Conservation (phyloP, 1,140 invertebrate genomes). For the Drosophila subobscura region DNA sequence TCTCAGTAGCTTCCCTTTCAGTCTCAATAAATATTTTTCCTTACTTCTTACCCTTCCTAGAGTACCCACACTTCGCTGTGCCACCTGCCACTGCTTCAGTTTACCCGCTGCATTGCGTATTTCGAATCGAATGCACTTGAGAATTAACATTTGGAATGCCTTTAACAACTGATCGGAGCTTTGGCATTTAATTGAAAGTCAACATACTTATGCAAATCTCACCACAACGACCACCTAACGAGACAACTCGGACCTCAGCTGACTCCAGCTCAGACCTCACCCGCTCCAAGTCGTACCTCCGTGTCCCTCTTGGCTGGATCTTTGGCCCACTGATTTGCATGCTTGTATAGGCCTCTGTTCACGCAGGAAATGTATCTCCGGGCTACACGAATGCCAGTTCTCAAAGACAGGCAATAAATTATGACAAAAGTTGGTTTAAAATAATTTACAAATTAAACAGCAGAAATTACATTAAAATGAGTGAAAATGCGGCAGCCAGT, state of each 20-base stretch:
- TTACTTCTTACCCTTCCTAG: neutral
- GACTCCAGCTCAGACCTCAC: neutral
- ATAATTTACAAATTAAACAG: conserved; percentile 79
- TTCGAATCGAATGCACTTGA: conserved; percentile 70
- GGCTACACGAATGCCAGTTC: conserved; percentile 21
- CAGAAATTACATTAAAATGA: conserved; percentile 79
- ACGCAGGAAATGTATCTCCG: conserved; percentile 9
- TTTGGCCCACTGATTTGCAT: conserved; percentile 63
- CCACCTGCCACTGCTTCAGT: neutral
- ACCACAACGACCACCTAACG: conserved; percentile 47
- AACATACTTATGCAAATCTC: conserved; percentile 78
- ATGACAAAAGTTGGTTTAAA: conserved; percentile 58
- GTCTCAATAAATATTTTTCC: no score
- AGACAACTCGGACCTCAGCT: conserved; percentile 29
- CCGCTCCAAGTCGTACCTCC: neutral
- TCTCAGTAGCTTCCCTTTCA: no score
- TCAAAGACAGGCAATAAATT: conserved; percentile 46
- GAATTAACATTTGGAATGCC: conserved; percentile 80
- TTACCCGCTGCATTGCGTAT: conserved; percentile 15
- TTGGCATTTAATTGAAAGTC: conserved; percentile 79
- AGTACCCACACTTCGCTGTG: conserved; percentile 3
- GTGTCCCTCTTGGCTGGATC: neutral
- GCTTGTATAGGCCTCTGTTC: neutral
- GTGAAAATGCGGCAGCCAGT: conserved; percentile 53
- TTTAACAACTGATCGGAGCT: conserved; percentile 65